Conservation (phyloP, 2,113 vertebrate genomes). For the Zapornia atra region DNA sequence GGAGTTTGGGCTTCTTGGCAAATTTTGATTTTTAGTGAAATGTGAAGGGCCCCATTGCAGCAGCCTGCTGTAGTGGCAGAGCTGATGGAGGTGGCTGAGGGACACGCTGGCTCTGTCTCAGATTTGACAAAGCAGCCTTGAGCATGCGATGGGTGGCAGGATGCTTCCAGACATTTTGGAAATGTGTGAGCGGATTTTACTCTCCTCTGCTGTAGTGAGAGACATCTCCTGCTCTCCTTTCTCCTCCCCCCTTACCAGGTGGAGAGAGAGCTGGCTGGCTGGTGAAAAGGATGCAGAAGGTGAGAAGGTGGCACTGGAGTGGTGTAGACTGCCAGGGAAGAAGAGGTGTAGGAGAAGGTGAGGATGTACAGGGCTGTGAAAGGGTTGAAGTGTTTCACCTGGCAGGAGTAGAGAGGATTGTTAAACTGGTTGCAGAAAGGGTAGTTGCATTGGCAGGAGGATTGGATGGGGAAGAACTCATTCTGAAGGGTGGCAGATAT, state of each 20-base stretch:
- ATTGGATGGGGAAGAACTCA: neutral
- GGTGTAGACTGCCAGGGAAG: neutral
- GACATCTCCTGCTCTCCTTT: neutral
- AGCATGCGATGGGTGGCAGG: rapidly evolving
- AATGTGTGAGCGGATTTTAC: neutral
- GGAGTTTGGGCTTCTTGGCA: neutral
- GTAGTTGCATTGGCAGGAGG: neutral
- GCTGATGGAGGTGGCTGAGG: neutral
- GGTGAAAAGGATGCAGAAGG: neutral
- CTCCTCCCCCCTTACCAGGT: neutral
- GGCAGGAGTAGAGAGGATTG: rapidly evolving
- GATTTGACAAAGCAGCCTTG: neutral
- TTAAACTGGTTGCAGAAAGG: neutral
- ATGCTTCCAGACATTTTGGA: neutral
- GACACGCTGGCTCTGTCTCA: neutral
- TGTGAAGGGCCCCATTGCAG: neutral
- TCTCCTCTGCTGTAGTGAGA: neutral
- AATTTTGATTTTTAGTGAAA: neutral
- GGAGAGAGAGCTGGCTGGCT: neutral
- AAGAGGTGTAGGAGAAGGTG: neutral
- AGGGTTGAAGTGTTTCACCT: neutral
- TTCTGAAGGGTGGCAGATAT: neutral
- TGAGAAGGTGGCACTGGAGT: neutral
- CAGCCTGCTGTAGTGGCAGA: neutral
- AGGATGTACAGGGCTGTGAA: neutral